Conservation (phyloP, 2,888 invertebrate species). For the Azorinus chamasolen region DNA sequence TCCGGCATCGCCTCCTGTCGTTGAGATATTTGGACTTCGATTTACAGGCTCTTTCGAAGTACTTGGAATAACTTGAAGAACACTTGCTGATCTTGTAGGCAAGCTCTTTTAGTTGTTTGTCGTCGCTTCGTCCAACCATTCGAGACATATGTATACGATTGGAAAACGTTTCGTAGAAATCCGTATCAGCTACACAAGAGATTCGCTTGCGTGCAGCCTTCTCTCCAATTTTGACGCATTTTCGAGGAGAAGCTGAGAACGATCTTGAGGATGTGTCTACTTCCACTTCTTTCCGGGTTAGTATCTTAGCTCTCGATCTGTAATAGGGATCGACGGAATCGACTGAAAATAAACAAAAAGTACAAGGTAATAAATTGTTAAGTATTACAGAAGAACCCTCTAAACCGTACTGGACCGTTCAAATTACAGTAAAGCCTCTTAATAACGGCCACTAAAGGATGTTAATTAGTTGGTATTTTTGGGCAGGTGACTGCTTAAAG, state of each 20-base stretch:
- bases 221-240: constrained; percentile 80
- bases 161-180: constrained; percentile 67
- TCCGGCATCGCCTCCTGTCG: constrained; percentile 48
- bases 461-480: too few species aligned
- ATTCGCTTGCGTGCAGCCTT: constrained; percentile 76
- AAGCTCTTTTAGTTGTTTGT: constrained; percentile 48
- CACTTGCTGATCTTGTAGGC: constrained; percentile 74
- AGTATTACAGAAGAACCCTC: too few species aligned
- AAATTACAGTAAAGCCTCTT: too few species aligned
- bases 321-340: constrained; percentile 64
- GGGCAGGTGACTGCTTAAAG: too few species aligned
- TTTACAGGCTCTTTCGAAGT: constrained; percentile 76
- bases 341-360: constrained; percentile 52
- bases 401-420: too few species aligned
- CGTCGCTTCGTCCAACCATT: constrained; percentile 2
- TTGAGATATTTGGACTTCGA: constrained; percentile 61
- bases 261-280: constrained; percentile 52
- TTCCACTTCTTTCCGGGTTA: constrained; percentile 41
- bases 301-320: constrained; percentile 47
- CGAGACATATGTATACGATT: constrained; percentile 61
- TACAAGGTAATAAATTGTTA: too few species aligned
- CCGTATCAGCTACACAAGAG: constrained; percentile 70
- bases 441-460: too few species aligned
- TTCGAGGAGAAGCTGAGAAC: constrained; percentile 70
- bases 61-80: constrained; percentile 63